Percentiles rank a stretch among this genome's conserved stretches.
phyloP scores from a whole-genome alignment of 2,888 invertebrate genomes.

The Idaea straminata region DNA sequence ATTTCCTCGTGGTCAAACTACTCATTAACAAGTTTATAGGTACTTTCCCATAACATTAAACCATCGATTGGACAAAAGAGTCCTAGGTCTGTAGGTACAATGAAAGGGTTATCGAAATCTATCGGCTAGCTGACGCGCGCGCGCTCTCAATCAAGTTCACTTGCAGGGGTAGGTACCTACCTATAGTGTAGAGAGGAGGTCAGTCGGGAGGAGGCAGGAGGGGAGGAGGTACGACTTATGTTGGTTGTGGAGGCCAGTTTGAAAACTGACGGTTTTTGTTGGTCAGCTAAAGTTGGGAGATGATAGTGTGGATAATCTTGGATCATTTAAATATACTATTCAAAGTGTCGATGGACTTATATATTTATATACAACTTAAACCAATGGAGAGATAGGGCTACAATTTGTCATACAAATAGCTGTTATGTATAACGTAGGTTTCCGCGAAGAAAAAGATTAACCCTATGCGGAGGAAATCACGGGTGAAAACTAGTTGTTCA shows the following conservation, averaged over 20 bases:
- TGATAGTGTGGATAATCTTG: constrained; percentile 31
- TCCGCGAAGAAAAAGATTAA: too few species aligned
- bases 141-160: constrained; percentile 57
- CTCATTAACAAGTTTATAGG: too few species aligned
- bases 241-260: constrained; percentile 9
- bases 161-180: constrained; percentile 29
- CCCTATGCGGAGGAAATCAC: too few species aligned
- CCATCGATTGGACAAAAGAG: too few species aligned
- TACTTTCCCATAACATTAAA: too few species aligned
- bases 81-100: constrained; percentile 5
- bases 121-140: constrained; percentile 32
- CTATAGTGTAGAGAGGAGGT: constrained; percentile 29
- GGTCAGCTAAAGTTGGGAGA: constrained; percentile 44
- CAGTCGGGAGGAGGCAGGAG: neutral
- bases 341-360: too few species aligned
- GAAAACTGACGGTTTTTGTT: constrained; percentile 48
- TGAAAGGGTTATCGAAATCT: constrained; percentile 16
- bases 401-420: too few species aligned
- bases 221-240: neutral
- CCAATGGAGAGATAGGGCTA: too few species aligned
- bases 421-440: too few species aligned
- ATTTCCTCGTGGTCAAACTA: too few species aligned
- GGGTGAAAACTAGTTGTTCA: too few species aligned
- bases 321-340: neutral
- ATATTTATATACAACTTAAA: too few species aligned